Conservation (phyloP, 2,888 invertebrate species). For the Lithophane leautieri region DNA sequence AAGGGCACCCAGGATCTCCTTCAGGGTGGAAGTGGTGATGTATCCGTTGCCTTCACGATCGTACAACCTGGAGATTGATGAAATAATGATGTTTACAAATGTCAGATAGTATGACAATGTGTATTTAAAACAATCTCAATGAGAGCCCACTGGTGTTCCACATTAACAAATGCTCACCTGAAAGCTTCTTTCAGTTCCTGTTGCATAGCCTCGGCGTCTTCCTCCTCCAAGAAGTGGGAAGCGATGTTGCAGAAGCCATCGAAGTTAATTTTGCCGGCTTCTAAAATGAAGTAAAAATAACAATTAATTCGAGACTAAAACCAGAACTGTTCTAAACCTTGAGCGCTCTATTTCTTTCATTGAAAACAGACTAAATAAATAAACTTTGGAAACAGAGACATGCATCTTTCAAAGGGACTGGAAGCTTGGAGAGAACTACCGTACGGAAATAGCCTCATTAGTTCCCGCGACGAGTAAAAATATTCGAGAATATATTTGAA, state of each 20-base stretch:
- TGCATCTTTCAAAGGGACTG: conserved; percentile 72
- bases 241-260: conserved; percentile 98
- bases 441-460: conserved; percentile 85
- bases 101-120: neutral
- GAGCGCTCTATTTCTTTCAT: conserved; percentile 65
- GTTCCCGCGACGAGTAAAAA: conserved; percentile 83
- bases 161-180: conserved; percentile 86
- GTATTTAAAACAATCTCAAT: neutral
- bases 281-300: conserved; percentile 81
- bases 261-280: conserved; percentile 97
- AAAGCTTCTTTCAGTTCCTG: conserved; percentile 99
- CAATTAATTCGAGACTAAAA: conserved; percentile 52
- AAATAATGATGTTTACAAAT: conserved; percentile 1
- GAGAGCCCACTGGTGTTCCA: neutral
- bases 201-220: conserved; percentile 98
- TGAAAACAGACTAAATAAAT: conserved; percentile 66
- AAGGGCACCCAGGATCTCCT: conserved; percentile 97
- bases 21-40: conserved; percentile 96
- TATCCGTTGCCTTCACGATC: conserved; percentile 99
- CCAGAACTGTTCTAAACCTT: conserved; percentile 49
- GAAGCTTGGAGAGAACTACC: conserved; percentile 61
- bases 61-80: conserved; percentile 92
- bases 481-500: conserved; percentile 82
- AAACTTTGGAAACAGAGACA: conserved; percentile 71
- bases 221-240: conserved; percentile 98